Conservation (phyloP, 2,797 vertebrate genomes). For the Lepus oiostolus region DNA sequence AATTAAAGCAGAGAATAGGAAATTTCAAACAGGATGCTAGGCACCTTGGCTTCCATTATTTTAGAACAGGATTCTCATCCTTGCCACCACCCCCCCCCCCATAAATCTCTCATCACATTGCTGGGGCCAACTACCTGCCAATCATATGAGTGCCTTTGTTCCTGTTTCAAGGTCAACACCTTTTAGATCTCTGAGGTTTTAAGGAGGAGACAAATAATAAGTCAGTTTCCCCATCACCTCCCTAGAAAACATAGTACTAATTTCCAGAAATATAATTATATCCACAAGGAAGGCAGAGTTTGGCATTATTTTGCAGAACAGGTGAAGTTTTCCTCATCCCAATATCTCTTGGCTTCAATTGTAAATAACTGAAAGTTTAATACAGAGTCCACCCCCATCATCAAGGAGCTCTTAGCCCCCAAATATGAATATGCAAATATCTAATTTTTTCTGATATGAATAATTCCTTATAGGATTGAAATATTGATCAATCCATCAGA, state of each 20-base stretch:
- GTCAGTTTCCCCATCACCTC: background rate
- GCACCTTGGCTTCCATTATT: background rate
- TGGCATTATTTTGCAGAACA: background rate
- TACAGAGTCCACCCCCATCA: background rate
- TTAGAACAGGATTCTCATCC: background rate
- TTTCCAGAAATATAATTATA: constrained; percentile 38
- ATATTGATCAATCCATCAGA: constrained; percentile 65
- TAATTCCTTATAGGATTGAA: constrained; percentile 55
- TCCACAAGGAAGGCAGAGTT: background rate
- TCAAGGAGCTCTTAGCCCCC: background rate
- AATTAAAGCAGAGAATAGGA: constrained; percentile 15
- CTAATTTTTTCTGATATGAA: constrained; percentile 58
- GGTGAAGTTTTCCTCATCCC: background rate
- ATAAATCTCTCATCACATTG: background rate
- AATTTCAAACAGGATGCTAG: background rate
- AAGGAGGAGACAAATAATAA: constrained; percentile 11
- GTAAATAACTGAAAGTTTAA: background rate
- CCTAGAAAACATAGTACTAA: background rate
- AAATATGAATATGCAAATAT: constrained; percentile 60
- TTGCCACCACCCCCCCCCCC: background rate
- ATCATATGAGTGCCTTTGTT: background rate
- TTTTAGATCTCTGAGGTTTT: background rate
- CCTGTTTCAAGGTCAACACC: background rate
- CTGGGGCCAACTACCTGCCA: too few relatives aligned
- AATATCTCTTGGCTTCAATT: background rate